These are phyloP conservation scores for Lethenteron reissneri DNA, from an alignment of 2,113 vertebrate species.

Conservation along the genomic window DNA sequence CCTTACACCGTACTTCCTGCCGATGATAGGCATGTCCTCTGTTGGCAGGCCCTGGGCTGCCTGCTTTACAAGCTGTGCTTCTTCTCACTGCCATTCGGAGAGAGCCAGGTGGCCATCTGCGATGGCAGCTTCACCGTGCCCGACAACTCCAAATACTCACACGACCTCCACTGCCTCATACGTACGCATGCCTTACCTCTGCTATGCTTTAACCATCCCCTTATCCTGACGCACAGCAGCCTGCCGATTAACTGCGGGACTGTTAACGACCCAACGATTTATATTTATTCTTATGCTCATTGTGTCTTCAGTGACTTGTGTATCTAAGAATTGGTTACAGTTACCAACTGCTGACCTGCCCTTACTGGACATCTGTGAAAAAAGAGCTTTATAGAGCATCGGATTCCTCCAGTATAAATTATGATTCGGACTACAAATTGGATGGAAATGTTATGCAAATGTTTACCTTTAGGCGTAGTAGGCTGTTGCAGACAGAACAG, in stretches of 20 bases:
- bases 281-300: not conserved
- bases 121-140: slow-evolving; percentile 82
- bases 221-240: not conserved
- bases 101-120: slow-evolving; percentile 96
- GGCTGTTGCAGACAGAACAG: no score
- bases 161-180: slow-evolving; percentile 62
- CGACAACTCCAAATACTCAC: slow-evolving; percentile 69
- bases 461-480: no score
- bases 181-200: slow-evolving; percentile 35
- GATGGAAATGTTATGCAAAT: no score
- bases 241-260: not conserved
- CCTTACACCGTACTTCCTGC: no score
- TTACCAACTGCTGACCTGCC: not conserved
- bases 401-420: no score
- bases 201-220: not conserved
- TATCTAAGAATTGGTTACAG: not conserved
- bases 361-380: not conserved
- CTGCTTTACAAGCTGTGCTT: slow-evolving; percentile 98
- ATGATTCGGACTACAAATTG: no score
- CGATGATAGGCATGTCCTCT: not conserved
- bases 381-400: no score
- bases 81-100: slow-evolving; percentile 88
- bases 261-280: not conserved
- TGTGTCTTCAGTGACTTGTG: slow-evolving; percentile 12
- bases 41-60: slow-evolving; percentile 69